Conservation (phyloP, 2,888 invertebrate species). For the Agrochola circellaris region DNA sequence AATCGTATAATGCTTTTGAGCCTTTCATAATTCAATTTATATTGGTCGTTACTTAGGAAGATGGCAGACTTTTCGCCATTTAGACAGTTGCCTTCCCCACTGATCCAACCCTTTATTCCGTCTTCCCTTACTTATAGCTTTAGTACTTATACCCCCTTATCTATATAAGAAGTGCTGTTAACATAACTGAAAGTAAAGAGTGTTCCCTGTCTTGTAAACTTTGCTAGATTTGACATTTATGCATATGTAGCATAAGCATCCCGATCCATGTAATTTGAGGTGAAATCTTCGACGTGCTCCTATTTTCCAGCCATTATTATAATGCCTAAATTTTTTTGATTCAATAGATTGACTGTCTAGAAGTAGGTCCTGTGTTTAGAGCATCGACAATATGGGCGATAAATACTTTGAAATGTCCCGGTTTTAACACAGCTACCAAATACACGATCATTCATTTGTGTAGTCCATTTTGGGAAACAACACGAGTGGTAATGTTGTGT, state of each 20-base stretch:
- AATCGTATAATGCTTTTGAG: constrained; percentile 58
- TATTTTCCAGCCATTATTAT: constrained; percentile 74
- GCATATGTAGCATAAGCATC: constrained; percentile 79
- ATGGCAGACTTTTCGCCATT: constrained; percentile 59
- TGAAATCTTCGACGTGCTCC: constrained; percentile 60
- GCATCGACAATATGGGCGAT: constrained; percentile 76
- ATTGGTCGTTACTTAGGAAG: constrained; percentile 56
- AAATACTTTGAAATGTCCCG: constrained; percentile 70
- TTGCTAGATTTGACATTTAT: constrained; percentile 81
- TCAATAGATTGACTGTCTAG: constrained; percentile 84
- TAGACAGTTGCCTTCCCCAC: constrained; percentile 71
- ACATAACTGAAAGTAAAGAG: constrained; percentile 77
- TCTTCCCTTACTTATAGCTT: constrained; percentile 89
- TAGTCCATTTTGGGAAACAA: constrained; percentile 82
- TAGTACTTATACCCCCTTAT: constrained; percentile 86
- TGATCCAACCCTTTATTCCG: constrained; percentile 81
- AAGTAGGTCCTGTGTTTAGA: constrained; percentile 86
- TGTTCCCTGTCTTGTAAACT: constrained; percentile 79
- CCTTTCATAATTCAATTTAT: constrained; percentile 67
- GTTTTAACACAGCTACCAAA: constrained; percentile 70
- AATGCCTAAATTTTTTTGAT: constrained; percentile 80
- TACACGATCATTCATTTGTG: constrained; percentile 82
- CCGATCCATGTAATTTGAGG: constrained; percentile 70
- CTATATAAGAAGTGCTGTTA: constrained; percentile 83
- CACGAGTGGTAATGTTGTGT: constrained; percentile 80